Evolutionary conservation across 2,888 invertebrate genomes (phyloP), one percentile per base, ranked within the genome.

Genomic region (Linyphia triangularis): DNA sequence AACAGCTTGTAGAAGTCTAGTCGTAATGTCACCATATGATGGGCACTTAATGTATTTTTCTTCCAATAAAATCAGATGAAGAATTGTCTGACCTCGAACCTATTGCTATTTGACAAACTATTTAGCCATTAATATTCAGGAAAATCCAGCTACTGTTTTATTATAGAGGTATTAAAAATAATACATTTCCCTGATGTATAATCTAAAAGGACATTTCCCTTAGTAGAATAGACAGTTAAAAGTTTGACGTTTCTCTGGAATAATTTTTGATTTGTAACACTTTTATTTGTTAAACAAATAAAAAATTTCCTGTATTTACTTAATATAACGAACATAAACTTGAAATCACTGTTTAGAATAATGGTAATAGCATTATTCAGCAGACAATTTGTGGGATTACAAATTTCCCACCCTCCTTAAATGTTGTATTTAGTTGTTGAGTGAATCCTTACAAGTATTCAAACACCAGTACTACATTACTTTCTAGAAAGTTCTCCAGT

Each of bases 1-100:
- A 73, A n/a, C 73, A 40, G n/a, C 43, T 73, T 51, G 7, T n/a
- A 51, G 30, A 57, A 73, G 73, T 73, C 73, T 30, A 57, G 61
- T 33, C 37, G 16, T 33, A 37, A 26, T 26, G 40, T 67, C 63
- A 13, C 33, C 28, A 43, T n/a, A 61, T 13, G 33, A 77, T 26
- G 61, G 51, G 26, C 61, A 61, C n/a, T 61, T 63, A 70, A 37
- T 59, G 61, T 6, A 7, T 16, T 73, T 6, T 57, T 51, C 26
- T 57, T 59, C 22, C 59, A 73, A 59, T n/a, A 37, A 40, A 63
- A 37, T 40, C n/a, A n/a, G 7, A 24, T 70, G 26, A 16, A 43
- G 16, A 28, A 70, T 5, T 10, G 28, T 10, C 5, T 43, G n/a
- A 13, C 70, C 70, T 70, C 43, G 70, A 33, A n/a, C 33, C 2